phyloP scores from a whole-genome alignment of 2,797 vertebrate species.

The Lateolabrax maculatus region DNA sequence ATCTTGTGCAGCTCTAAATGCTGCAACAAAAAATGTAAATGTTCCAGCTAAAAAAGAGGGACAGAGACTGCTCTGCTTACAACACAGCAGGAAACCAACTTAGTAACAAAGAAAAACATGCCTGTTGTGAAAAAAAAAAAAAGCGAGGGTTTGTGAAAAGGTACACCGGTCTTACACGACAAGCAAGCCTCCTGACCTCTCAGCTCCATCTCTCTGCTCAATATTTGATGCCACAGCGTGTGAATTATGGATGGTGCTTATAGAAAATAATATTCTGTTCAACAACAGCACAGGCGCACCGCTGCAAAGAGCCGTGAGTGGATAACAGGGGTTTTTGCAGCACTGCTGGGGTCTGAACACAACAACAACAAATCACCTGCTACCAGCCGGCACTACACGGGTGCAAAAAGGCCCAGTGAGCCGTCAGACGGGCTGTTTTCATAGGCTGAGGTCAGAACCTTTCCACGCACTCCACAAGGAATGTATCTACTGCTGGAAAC shows the following conservation, averaged over 20 bases:
- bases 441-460: conserved; percentile 57
- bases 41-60: neutral
- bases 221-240: conserved; percentile 73
- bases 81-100: neutral
- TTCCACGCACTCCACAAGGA: conserved; percentile 17
- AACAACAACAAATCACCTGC: conserved; percentile 66
- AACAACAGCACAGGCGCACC: conserved; percentile 66
- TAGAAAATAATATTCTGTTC: conserved; percentile 79
- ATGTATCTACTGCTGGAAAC: conserved; percentile 41
- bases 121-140: conserved; percentile 6
- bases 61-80: neutral
- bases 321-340: conserved; percentile 42
- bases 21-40: neutral
- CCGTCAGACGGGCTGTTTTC: conserved; percentile 16
- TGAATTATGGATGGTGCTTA: conserved; percentile 83
- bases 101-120: neutral
- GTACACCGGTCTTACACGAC: conserved; percentile 12
- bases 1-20: conserved; percentile 1
- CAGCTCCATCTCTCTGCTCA: conserved; percentile 74
- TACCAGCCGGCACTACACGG: conserved; percentile 47
- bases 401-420: conserved; percentile 72
- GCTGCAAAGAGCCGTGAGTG: conserved; percentile 62
- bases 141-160: conserved; percentile 7
- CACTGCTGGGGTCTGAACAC: conserved; percentile 45
- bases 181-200: conserved; percentile 68